Evolutionary conservation across 2,888 invertebrate species (phyloP), one percentile per base, ranked within the genome.

Genomic region (Microdon myrmicae): DNA sequence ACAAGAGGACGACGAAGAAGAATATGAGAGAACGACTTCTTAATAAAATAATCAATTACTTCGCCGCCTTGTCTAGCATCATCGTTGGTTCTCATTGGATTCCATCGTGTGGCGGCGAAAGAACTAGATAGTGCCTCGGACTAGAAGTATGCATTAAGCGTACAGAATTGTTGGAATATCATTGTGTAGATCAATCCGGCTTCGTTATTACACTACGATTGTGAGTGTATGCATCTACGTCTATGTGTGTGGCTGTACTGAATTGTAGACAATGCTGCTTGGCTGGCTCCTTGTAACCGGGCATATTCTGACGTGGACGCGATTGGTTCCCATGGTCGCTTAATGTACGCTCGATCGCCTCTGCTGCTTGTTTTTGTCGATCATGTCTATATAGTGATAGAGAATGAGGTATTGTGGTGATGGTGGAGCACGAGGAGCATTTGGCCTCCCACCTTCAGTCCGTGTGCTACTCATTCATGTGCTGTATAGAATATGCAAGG

Each of bases 41-140:
- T 32, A 32, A 32, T 23, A 39, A 68, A 69, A 68, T 70, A 69
- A 69, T 70, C 68, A 70, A 70, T 70, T 69, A 70, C 54, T 54
- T 59, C 54, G 49, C 59, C 45, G 51, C 37, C 45, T 47, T 58
- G 64, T 64, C 64, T 64, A 43, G 58, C 20, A 41, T 43, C 49
- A 35, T 13, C 37, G 22, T 16, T 26, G 14, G 8, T 7, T 12
- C 8, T 22, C 20, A 35, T 28, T 16, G 26, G 25, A n/a, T 51
- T 20, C 35, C 32, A 23, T 13, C 37, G 19, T 17, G 14, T 14
- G 29, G 32, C 44, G 31, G 14, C 10, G 8, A 16, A 23, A 23
- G 7, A n/a, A n/a, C n/a, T n/a, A n/a, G n/a, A n/a, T 17, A 29
- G 17, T 19, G 38, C 28, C 32, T 26, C 23, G 19, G 25, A 49